These are phyloP conservation scores for Oxyura jamaicensis DNA, from an alignment of 2,113 vertebrate species.

Conservation along the genomic window DNA sequence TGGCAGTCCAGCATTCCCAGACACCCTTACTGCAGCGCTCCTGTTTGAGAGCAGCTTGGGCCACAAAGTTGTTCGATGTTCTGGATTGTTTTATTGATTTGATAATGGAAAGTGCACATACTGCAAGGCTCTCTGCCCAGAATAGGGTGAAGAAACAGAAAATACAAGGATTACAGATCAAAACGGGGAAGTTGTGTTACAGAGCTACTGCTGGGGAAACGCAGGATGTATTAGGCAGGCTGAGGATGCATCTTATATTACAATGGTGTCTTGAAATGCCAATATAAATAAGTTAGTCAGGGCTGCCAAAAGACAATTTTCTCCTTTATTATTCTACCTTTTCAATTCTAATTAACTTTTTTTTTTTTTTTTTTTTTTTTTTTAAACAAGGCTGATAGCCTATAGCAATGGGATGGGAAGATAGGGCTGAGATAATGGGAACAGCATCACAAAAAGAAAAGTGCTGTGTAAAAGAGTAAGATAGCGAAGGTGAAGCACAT, in stretches of 20 bases:
- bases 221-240: not conserved
- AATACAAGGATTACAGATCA: not conserved
- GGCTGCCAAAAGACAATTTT: conserved; percentile 49
- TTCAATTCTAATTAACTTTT: conserved; percentile 57
- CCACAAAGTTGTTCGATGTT: not conserved
- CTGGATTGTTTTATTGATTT: not conserved
- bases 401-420: conserved; percentile 51
- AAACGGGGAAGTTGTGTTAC: not conserved
- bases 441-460: conserved; percentile 50
- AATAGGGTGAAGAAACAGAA: not conserved
- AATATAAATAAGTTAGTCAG: conserved; percentile 31
- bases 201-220: not conserved
- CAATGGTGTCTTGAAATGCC: conserved; percentile 11
- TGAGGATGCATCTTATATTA: not conserved
- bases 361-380: not conserved
- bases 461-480: conserved; percentile 43
- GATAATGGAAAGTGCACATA: not conserved
- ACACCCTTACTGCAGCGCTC: not conserved
- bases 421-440: conserved; percentile 56
- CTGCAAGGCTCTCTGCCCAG: not conserved
- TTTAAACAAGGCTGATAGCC: conserved; percentile 27
- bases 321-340: conserved; percentile 64
- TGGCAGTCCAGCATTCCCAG: not conserved
- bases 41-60: not conserved
- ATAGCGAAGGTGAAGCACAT: conserved; percentile 51